Evolutionary conservation across 2,113 vertebrate genomes (phyloP).

Genomic region (Crypturellus undulatus): DNA sequence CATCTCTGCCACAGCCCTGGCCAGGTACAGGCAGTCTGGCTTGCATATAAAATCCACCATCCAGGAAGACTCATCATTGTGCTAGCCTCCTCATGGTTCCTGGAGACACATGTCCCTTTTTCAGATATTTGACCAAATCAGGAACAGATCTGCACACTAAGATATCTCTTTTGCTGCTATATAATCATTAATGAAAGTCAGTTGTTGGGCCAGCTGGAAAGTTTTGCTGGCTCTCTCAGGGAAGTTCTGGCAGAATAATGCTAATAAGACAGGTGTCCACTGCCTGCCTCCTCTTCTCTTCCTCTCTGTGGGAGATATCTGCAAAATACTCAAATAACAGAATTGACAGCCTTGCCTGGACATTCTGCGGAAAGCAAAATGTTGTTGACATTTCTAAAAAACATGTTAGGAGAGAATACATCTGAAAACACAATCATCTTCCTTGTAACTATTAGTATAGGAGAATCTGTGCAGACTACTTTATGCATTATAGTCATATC

Average conservation of each 20-base stretch:
- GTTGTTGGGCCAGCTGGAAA: constrained; percentile 2
- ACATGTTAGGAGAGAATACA: not conserved
- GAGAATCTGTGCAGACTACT: not conserved
- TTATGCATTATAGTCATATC: not conserved
- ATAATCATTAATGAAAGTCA: constrained; percentile 13
- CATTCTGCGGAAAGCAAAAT: not conserved
- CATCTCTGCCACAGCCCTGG: not conserved
- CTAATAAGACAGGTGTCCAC: not conserved
- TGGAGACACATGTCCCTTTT: not conserved
- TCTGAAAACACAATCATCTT: not conserved
- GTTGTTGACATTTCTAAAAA: not conserved
- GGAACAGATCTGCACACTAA: not conserved
- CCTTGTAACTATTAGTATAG: not conserved
- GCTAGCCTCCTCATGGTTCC: not conserved
- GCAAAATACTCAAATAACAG: not conserved
- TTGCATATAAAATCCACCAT: not conserved
- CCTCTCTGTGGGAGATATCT: not conserved
- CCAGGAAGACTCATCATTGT: not conserved
- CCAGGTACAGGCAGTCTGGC: not conserved
- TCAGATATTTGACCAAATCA: not conserved
- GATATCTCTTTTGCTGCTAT: not conserved
- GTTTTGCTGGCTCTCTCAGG: not conserved
- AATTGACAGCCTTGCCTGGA: not conserved
- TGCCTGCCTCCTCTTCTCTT: not conserved
- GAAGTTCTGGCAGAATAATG: constrained; percentile 2